These are phyloP conservation scores for Scaptomyza tumidula DNA, from an alignment of 2,888 invertebrate species.

Conservation along the genomic window DNA sequence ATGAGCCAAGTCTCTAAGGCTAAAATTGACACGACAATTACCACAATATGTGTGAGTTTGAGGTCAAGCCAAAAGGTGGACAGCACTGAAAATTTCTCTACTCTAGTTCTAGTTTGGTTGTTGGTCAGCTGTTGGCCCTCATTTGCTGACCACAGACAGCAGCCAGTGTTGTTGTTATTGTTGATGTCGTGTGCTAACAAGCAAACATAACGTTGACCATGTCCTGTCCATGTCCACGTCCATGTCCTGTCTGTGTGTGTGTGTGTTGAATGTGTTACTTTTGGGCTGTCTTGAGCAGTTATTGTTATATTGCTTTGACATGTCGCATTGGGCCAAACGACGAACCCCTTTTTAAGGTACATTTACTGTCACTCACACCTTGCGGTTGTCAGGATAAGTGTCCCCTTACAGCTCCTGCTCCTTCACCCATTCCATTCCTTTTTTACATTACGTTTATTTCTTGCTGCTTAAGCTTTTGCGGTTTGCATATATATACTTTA, in stretches of 20 bases:
- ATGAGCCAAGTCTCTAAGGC: conserved; percentile 4
- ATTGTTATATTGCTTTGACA: conserved; percentile 72
- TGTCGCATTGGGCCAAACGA: conserved; percentile 57
- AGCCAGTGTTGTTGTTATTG: background rate
- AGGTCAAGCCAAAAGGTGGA: conserved; percentile 14
- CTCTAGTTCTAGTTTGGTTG: background rate
- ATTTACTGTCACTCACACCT: conserved; percentile 63
- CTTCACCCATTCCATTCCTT: background rate
- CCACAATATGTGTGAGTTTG: conserved; percentile 19
- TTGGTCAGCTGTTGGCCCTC: conserved; percentile 61
- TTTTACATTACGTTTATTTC: conserved; percentile 30
- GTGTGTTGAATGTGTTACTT: conserved; percentile 69
- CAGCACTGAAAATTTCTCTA: background rate
- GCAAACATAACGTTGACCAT: conserved; percentile 49
- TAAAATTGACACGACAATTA: conserved; percentile 78
- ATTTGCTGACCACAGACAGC: conserved; percentile 71
- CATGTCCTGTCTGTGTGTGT: conserved; percentile 23
- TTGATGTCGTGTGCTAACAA: conserved; percentile 73
- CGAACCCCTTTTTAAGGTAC: conserved; percentile 47
- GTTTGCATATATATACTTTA: conserved; percentile 24
- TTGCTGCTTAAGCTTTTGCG: conserved; percentile 72
- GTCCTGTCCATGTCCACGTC: conserved; percentile 15
- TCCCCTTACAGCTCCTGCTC: background rate
- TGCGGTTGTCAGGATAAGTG: conserved; percentile 58
- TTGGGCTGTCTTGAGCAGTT: conserved; percentile 78